Conservation (phyloP, 2,113 vertebrate genomes). For the Pluvianellus socialis region DNA sequence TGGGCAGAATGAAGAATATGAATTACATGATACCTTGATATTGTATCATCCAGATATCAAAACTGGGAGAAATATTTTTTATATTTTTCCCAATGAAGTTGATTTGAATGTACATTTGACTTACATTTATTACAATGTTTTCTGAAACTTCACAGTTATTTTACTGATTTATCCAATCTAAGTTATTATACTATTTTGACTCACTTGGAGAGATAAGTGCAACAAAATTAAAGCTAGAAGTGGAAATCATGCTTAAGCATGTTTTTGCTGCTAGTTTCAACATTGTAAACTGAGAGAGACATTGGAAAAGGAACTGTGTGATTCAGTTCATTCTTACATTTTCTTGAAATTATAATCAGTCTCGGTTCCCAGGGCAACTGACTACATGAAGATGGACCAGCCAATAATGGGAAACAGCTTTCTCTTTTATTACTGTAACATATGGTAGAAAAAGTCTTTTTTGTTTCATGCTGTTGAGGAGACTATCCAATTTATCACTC, state of each 20-base stretch:
- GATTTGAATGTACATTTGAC: neutral
- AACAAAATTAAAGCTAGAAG: neutral
- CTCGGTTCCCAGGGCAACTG: slow-evolving; percentile 29
- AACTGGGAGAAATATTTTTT: neutral
- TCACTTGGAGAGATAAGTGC: neutral
- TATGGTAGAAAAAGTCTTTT: slow-evolving; percentile 22
- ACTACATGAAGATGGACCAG: slow-evolving; percentile 35
- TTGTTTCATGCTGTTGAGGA: slow-evolving; percentile 6
- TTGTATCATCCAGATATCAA: neutral
- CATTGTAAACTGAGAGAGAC: slow-evolving; percentile 16
- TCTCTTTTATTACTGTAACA: slow-evolving; percentile 45
- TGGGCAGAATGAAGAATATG: neutral
- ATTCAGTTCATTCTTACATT: slow-evolving; percentile 34
- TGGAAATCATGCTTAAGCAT: neutral
- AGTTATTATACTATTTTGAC: neutral
- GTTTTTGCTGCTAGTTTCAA: slow-evolving; percentile 5
- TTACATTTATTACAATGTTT: neutral
- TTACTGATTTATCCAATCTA: neutral
- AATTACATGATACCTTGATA: neutral
- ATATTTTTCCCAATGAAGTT: neutral
- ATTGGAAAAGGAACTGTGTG: neutral
- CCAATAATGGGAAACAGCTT: slow-evolving; percentile 61
- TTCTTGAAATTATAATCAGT: slow-evolving; percentile 52
- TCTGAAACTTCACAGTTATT: neutral
- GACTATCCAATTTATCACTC: slow-evolving; percentile 10